Evolutionary conservation across 1,140 invertebrate species (phyloP).

Genomic region (Zeugodacus cucurbitae): DNA sequence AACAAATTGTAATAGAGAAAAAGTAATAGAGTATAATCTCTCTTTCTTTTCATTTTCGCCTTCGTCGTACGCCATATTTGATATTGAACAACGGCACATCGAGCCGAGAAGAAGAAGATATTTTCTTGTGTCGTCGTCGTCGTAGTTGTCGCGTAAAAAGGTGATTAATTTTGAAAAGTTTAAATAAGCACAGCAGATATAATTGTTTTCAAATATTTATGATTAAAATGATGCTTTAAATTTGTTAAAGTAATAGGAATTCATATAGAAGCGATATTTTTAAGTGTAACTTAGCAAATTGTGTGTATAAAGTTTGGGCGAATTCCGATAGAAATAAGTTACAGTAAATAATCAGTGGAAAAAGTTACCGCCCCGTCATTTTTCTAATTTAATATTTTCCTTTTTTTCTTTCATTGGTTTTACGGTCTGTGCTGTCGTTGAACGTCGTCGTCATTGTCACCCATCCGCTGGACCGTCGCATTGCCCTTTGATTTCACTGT

Average conservation of each 20-base stretch:
- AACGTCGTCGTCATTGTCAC: background rate
- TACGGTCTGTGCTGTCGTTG: background rate
- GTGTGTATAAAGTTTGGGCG: background rate
- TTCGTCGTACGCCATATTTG: constrained; percentile 32
- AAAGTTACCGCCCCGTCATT: constrained; percentile 40
- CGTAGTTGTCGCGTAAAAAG: constrained; percentile 42
- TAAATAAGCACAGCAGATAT: background rate
- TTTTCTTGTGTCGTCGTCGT: constrained; percentile 43
- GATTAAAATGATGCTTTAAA: background rate
- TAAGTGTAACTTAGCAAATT: constrained; percentile 9
- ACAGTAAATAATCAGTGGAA: constrained; percentile 4
- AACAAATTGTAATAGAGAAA: background rate
- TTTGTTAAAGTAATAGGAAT: background rate
- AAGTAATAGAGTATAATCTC: background rate
- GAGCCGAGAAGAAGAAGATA: constrained; percentile 27
- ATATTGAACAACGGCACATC: constrained; percentile 42
- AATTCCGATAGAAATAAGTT: constrained; percentile 27
- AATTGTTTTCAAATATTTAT: background rate
- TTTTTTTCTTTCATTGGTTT: constrained; percentile 13
- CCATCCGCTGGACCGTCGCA: constrained; percentile 6
- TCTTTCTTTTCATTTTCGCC: background rate
- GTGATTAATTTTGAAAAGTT: constrained; percentile 42
- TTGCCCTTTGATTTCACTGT: background rate
- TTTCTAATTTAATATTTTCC: constrained; percentile 32
- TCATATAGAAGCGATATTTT: background rate